Evolutionary conservation across 2,888 invertebrate species (phyloP).

Genomic region (Tetranychus piercei): DNA sequence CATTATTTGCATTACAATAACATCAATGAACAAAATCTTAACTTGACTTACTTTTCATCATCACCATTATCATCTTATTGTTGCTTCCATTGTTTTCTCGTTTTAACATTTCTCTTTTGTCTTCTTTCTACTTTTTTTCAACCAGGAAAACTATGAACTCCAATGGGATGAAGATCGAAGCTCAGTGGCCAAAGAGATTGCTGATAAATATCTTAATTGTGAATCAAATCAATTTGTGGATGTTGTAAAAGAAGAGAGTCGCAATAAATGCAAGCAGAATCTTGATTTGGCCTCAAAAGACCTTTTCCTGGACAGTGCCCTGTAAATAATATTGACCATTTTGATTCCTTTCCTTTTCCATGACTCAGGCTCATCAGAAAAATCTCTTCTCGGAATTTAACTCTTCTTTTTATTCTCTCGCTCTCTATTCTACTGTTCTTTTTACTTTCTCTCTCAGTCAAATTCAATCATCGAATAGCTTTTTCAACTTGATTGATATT

Average conservation of each 20-base stretch:
- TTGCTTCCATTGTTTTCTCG: not conserved
- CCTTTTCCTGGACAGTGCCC: constrained; percentile 63
- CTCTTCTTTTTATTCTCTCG: not conserved
- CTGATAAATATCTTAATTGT: constrained; percentile 42
- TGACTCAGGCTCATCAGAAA: not conserved
- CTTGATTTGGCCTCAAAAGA: constrained; percentile 59
- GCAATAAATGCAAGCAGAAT: constrained; percentile 46
- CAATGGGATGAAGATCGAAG: constrained; percentile 72
- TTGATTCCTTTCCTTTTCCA: not conserved
- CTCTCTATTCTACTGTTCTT: not conserved
- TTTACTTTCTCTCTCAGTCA: not conserved
- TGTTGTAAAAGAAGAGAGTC: constrained; percentile 47
- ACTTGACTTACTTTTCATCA: too few species aligned
- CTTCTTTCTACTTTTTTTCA: not conserved
- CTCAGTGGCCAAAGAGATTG: constrained; percentile 49
- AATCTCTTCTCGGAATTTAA: not conserved
- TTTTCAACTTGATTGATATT: too few species aligned
- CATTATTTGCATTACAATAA: too few species aligned
- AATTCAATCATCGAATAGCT: not conserved
- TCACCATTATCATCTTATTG: too few species aligned
- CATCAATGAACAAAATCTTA: too few species aligned
- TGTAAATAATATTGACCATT: constrained; percentile 31
- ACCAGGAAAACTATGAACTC: constrained; percentile 65
- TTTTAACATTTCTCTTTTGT: constrained; percentile 20
- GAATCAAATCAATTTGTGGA: constrained; percentile 45